Evolutionary conservation across 2,113 vertebrate species (phyloP).

Genomic region (Cinclus mexicanus): DNA sequence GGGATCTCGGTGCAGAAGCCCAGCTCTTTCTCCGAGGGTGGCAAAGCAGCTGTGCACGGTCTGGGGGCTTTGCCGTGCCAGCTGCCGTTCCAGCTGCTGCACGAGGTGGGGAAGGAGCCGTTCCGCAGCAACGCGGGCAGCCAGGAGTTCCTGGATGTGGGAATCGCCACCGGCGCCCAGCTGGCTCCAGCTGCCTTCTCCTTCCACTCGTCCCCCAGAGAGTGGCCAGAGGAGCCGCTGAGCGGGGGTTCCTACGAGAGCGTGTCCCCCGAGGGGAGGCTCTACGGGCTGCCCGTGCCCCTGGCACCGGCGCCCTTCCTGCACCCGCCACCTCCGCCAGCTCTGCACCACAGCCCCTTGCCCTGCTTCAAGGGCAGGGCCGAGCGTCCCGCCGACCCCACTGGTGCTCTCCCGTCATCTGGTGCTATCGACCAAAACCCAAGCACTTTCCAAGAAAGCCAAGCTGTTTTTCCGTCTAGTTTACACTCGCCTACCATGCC

Average conservation of each 20-base stretch:
- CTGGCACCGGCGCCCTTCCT: constrained; percentile 64
- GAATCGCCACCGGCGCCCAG: constrained; percentile 63
- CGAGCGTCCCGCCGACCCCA: constrained; percentile 73
- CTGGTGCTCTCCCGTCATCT: constrained; percentile 77
- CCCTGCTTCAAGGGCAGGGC: constrained; percentile 79
- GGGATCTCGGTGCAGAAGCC: constrained; percentile 78
- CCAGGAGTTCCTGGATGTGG: constrained; percentile 75
- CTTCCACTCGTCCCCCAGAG: constrained; percentile 77
- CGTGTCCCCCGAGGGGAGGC: constrained; percentile 74
- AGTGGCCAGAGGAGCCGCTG: constrained; percentile 76
- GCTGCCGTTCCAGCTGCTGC: constrained; percentile 83
- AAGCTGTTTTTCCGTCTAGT: constrained; percentile 77
- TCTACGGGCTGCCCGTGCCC: constrained; percentile 67
- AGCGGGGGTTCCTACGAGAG: constrained; percentile 69
- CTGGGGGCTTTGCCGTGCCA: constrained; percentile 77
- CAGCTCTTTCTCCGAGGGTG: constrained; percentile 76
- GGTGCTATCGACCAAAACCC: constrained; percentile 81
- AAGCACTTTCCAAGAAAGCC: constrained; percentile 81
- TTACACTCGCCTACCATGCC: constrained; percentile 78
- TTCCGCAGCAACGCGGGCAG: constrained; percentile 70
- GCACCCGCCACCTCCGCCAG: constrained; percentile 61
- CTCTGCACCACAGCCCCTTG: constrained; percentile 55
- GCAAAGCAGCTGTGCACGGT: constrained; percentile 67
- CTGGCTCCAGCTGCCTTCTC: constrained; percentile 76
- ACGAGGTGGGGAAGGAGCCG: constrained; percentile 74